These are phyloP conservation scores for Orientallactaga sibirica DNA, from an alignment of 2,797 vertebrate species.

Conservation along the genomic window DNA sequence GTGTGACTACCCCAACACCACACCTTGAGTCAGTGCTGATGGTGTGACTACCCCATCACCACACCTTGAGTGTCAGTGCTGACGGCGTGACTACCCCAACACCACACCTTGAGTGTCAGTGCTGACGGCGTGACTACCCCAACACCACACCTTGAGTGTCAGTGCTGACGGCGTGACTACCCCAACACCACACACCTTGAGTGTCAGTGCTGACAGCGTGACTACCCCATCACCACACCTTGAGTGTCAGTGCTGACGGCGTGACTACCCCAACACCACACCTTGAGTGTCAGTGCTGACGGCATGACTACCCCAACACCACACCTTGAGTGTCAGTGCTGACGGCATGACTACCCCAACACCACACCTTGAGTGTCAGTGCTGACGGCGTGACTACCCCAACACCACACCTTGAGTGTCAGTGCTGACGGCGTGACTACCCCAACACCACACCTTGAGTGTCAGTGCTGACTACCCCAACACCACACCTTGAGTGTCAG, in stretches of 20 bases:
- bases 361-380: no score
- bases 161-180: not conserved
- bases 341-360: not conserved
- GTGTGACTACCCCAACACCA: not conserved
- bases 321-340: no score
- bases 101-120: no score
- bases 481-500: no score
- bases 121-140: no score
- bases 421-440: not conserved
- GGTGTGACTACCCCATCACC: no score
- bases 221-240: not conserved
- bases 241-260: accelerated
- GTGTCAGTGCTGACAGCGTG: not conserved
- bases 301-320: not conserved
- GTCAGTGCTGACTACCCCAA: not conserved
- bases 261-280: not conserved
- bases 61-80: no score
- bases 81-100: not conserved
- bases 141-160: no score
- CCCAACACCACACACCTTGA: not conserved
- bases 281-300: accelerated
- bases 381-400: not conserved
- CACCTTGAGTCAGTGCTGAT: not conserved
- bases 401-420: not conserved
- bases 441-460: not conserved